These are phyloP conservation scores for Melanotaenia parkinsoni DNA, from an alignment of 2,797 vertebrate species.

Conservation along the genomic window DNA sequence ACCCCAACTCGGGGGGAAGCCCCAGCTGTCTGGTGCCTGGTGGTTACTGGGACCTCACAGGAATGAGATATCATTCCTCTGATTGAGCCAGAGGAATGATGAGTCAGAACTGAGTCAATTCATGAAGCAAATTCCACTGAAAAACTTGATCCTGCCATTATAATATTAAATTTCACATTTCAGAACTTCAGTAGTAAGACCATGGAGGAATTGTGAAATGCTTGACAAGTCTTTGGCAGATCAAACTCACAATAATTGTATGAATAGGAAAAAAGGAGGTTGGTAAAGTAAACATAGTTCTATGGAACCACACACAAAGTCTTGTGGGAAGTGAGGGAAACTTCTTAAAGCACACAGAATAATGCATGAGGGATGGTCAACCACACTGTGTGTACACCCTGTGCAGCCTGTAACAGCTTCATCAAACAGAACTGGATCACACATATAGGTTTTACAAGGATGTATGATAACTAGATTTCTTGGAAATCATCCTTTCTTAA, in stretches of 20 bases:
- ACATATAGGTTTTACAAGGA: conserved; percentile 32
- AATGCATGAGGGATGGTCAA: conserved; percentile 46
- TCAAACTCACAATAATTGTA: conserved; percentile 56
- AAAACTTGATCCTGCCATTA: conserved; percentile 34
- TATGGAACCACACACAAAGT: conserved; percentile 53
- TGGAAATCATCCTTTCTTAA: conserved; percentile 19
- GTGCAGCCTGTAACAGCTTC: conserved; percentile 34
- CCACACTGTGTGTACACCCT: conserved; percentile 33
- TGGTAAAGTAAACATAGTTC: conserved; percentile 56
- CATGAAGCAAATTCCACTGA: conserved; percentile 45
- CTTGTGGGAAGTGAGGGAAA: conserved; percentile 38
- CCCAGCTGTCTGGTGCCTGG: conserved; percentile 16
- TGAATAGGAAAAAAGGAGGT: conserved; percentile 32
- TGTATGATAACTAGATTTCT: conserved; percentile 32
- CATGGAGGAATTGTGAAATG: conserved; percentile 16
- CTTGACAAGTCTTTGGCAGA: conserved; percentile 30
- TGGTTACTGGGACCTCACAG: conserved; percentile 46
- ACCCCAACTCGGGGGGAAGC: background rate
- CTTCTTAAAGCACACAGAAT: conserved; percentile 46
- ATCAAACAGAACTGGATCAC: conserved; percentile 23
- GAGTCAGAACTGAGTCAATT: conserved; percentile 20
- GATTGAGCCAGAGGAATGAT: conserved; percentile 40
- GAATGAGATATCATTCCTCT: conserved; percentile 45
- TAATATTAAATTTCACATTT: conserved; percentile 52
- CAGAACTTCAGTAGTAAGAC: conserved; percentile 33